phyloP scores from a whole-genome alignment of 2,797 vertebrate species.

The Zalophus californianus region DNA sequence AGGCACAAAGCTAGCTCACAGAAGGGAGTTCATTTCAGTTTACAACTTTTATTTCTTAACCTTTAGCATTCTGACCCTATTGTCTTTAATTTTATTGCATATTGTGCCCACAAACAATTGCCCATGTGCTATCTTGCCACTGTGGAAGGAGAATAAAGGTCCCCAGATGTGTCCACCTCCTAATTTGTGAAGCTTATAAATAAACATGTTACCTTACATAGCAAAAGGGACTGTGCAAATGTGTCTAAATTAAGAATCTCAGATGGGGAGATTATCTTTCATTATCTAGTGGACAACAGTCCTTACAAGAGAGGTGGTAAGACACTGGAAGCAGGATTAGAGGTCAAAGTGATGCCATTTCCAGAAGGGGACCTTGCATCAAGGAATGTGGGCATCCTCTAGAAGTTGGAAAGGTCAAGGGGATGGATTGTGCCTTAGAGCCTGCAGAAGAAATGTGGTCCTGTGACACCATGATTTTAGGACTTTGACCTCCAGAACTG shows the following conservation, averaged over 20 bases:
- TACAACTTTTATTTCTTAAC: neutral
- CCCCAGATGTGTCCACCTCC: neutral
- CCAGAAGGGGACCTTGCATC: no score
- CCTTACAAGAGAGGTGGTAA: neutral
- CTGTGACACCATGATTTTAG: neutral
- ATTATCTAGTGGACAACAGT: neutral
- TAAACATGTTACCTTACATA: neutral
- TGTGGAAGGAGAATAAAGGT: neutral
- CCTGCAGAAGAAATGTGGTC: neutral
- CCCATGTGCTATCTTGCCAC: neutral
- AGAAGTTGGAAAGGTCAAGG: neutral
- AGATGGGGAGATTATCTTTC: neutral
- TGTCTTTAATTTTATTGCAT: neutral
- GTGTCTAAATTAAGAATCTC: neutral
- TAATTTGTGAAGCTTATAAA: neutral
- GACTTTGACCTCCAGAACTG: neutral
- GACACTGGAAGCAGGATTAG: neutral
- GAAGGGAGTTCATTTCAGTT: neutral
- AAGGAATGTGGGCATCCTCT: neutral
- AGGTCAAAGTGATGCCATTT: neutral
- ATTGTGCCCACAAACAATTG: neutral
- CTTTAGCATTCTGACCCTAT: neutral
- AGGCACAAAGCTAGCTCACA: neutral
- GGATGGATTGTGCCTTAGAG: neutral
- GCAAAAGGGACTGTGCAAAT: neutral